Base-by-base conservation (phyloP, 2,888 invertebrate genomes). In the Chouioia cunea region DNA sequence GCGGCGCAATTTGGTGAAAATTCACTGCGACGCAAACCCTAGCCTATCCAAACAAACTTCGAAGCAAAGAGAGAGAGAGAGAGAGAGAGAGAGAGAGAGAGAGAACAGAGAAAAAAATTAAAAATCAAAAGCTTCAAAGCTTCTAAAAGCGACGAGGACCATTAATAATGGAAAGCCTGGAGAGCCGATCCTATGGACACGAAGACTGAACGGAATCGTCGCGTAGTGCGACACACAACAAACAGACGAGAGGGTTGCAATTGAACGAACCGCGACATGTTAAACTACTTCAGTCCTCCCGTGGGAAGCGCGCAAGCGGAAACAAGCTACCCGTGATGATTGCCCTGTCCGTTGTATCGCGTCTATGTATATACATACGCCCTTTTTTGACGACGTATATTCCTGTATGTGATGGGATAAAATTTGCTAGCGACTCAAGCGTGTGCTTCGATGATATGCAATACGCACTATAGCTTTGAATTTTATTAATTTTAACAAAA, bases 231-330 rank as follows among this genome's bases (percentile, higher is more conserved):
- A 57, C 64, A 63, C 48, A 64, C 43, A 57, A 62, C 59, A 68
- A 67, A 63, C 47, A 46, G 47, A 27, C 27, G 56, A 56, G 47
- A 46, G 44, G 54, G 43, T 52, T 46, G 65, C 65, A 73, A 73
- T 73, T 73, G 70, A 65, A 63, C 66, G 66, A 44, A 59, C 66
- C 58, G 65, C 65, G 70, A 70, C 73, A 73, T 70, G 70, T 70
- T 66, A 73, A 73, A 73, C 62, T 73, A 66, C 73, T 73, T 53
- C 53, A 66, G 63, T 62, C n/a, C 15, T 54, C 63, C 57, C 66
- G 44, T 23, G 65, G 73, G 70, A 62, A 27, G 4, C 0, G 23
- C 47, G 6, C 16, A 8, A 6, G n/a, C 3, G 8, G 27, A 16
- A 47, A 65, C 65, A 59, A 48, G 54, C 60, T 14, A 46, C n/a